phyloP scores from a whole-genome alignment of 2,888 invertebrate genomes.

The Tromatobia lineatoria region DNA sequence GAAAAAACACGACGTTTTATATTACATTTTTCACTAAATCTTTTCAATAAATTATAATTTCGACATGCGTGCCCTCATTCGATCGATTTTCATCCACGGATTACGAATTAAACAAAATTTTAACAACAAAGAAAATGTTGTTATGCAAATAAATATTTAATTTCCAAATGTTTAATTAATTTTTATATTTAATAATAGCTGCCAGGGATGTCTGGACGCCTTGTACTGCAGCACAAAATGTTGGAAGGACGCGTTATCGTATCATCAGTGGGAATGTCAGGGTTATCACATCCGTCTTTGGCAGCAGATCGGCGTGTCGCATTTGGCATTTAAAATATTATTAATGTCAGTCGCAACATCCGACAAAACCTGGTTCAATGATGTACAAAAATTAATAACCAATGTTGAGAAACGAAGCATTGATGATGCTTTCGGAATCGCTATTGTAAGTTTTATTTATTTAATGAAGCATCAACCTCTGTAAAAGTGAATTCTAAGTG shows the following conservation, averaged over 20 bases:
- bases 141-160: background rate
- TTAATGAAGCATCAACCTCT: background rate
- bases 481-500: no score
- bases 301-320: conserved; percentile 91
- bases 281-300: conserved; percentile 89
- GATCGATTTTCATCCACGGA: no score
- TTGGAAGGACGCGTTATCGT: conserved; percentile 86
- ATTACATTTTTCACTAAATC: no score
- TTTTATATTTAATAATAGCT: no score
- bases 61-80: no score
- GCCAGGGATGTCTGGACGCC: conserved; percentile 89
- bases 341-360: conserved; percentile 86
- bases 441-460: conserved; percentile 87
- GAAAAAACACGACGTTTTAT: no score
- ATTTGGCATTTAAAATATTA: conserved; percentile 91
- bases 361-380: conserved; percentile 86
- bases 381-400: conserved; percentile 90
- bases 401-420: conserved; percentile 90
- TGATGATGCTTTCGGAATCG: conserved; percentile 90
- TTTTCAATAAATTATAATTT: no score
- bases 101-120: no score
- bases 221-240: conserved; percentile 91
- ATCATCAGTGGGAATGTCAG: conserved; percentile 91
- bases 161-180: no score
- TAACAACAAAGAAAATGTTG: background rate